Base-by-base conservation (phyloP, 1,140 invertebrate genomes). In the Habropoda laboriosa region DNA sequence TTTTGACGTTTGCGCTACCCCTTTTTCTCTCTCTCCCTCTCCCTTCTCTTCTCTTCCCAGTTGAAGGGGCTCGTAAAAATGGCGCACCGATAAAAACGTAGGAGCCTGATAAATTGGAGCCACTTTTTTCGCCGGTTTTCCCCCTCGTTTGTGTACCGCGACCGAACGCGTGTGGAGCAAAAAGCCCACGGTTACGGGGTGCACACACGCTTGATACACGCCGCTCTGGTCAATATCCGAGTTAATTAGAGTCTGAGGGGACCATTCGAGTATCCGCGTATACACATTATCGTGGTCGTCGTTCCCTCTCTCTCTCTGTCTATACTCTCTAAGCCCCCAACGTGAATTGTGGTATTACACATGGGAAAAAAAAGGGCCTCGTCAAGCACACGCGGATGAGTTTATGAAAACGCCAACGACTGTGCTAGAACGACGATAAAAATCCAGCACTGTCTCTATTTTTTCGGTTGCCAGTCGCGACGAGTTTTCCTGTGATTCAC, bases 181-280 rank as follows among this genome's bases (percentile, higher is more conserved):
- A 45, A 70, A 76, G 45, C 27, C 21, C 70, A 67, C 27, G n/a
- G 42, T 70, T 45, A 66, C 64, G 12, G 24, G 21, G 55, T 63
- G 47, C 51, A 80, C 58, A 67, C 40, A 53, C 40, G 64, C 51
- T n/a, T 35, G 42, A 58, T 61, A 81, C 70, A 75, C 66, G 58
- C 53, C 13, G 47, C 12, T 82, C 63, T 49, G 70, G 78, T 87
- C 78, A 86, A 86, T 77, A 88, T 86, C 75, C 77, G 53, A 83
- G 78, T 81, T 88, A 88, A 88, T 88, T 88, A 83, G 79, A 76
- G 47, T 80, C 64, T 81, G 67, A 87, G 61, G 55, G 66, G 51
- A 60, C 76, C 40, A 83, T 87, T 85, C 53, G 67, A 87, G 80
- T 73, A 53, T 68, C 16, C 51, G n/a, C 42, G 53, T 75, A 81